Base-by-base conservation (phyloP, 2,113 vertebrate species). In the Cavia porcellus region DNA sequence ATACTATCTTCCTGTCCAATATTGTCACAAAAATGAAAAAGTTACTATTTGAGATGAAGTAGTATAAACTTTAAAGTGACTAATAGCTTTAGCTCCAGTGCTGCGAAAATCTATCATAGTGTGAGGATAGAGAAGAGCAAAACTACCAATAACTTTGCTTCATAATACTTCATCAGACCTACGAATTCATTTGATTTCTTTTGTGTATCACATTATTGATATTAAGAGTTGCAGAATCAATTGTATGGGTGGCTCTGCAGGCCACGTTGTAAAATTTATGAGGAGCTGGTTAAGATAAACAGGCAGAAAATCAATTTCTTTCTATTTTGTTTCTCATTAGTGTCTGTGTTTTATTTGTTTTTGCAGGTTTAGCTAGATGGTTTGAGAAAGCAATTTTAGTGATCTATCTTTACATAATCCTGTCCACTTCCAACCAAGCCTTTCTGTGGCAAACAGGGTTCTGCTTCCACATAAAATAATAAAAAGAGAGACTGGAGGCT, bases 281-380 rank as follows among this genome's bases (percentile, higher is more conserved):
- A 25, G 57, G 74, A 87, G 0, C 35, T 82, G 7, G 59, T 95
- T 81, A 81, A 45, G 0, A 50, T 84, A 2, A 85, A 68, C 32
- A 82, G 10, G 62, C 38, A 94, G 64, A 94, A 94, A 95, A 89
- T 93, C 83, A 77, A 90, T 94, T 86, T 97, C 50, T 14, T 92
- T 95, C 59, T 85, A 30, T 93, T 90, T 61, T 90, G 42, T 91
- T 94, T 96, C 70, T 92, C 30, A 95, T 97, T 96, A 95, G 24
- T 57, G 5, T 88, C 42, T 50, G 77, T 45, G 57, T 91, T 97
- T 97, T 92, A 52, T 95, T 96, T 87, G 25, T 61, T 89, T 96
- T 77, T 64, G 13, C 38, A 70, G 57, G 47, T 66, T 86, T 91
- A 3, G 30, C 24, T 61, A 84, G 92, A 22, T 9, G 72, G 94